Evolutionary conservation across 1,140 invertebrate species (phyloP).

Genomic region (Papilio polyxenes): DNA sequence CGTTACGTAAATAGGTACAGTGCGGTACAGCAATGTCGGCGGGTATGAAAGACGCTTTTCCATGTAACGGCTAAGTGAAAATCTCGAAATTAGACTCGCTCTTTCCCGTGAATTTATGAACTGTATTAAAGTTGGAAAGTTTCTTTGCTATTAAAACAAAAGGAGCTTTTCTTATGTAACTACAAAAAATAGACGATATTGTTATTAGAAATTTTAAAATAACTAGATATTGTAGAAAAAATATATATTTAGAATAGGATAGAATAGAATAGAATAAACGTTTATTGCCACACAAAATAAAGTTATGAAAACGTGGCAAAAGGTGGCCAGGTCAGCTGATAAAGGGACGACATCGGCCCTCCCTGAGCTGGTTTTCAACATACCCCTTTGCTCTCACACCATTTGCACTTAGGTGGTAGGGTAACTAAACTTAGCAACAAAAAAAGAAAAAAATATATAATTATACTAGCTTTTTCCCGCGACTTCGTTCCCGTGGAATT

Average conservation of each 20-base stretch:
- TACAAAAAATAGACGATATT: neutral
- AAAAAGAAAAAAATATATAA: no score
- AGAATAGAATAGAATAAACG: no score
- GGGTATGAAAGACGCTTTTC: neutral
- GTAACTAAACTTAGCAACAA: no score
- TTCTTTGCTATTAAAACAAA: constrained; percentile 17
- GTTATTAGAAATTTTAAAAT: neutral
- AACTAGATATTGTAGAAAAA: neutral
- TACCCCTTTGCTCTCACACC: no score
- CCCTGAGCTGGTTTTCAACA: no score
- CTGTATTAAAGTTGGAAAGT: neutral
- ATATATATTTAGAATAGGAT: neutral
- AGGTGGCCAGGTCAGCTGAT: no score
- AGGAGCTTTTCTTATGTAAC: neutral
- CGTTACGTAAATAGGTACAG: constrained; percentile 4
- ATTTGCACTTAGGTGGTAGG: no score
- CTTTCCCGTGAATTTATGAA: neutral
- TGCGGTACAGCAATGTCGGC: neutral
- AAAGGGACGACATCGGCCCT: no score
- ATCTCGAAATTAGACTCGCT: constrained; percentile 1
- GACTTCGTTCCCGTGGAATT: no score
- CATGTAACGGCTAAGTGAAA: constrained; percentile 14
- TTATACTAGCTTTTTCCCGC: no score
- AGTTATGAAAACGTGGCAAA: no score
- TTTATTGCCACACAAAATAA: no score